These are phyloP conservation scores for Drosophila melanogaster DNA, from an alignment of 1,140 invertebrate species.

Conservation along the genomic window DNA sequence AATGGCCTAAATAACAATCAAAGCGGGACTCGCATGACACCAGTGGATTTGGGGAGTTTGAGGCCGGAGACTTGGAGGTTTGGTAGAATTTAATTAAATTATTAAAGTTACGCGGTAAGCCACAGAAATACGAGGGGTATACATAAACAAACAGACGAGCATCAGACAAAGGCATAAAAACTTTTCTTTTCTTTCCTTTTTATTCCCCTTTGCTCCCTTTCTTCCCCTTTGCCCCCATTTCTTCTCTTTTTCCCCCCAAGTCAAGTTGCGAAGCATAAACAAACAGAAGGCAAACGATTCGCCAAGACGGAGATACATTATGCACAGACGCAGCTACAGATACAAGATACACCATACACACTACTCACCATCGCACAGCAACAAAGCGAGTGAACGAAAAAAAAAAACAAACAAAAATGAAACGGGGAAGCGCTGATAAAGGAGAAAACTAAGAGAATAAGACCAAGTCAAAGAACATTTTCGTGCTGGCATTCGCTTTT, in stretches of 20 bases:
- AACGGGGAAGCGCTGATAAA: constrained; percentile 23
- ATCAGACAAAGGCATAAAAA: constrained; percentile 75
- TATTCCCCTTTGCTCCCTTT: not conserved
- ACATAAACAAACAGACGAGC: constrained; percentile 63
- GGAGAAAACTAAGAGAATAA: constrained; percentile 36
- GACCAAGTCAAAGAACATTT: constrained; percentile 45
- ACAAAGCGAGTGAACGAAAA: constrained; percentile 20
- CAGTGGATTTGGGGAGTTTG: constrained; percentile 6
- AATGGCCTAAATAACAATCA: constrained; percentile 78
- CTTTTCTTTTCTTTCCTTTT: constrained; percentile 46
- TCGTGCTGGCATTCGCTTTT: constrained; percentile 55
- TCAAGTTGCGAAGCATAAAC: constrained; percentile 66
- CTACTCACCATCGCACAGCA: not conserved
- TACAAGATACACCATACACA: constrained; percentile 37
- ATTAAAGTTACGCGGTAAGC: constrained; percentile 77
- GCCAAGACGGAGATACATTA: constrained; percentile 70
- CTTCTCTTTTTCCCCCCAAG: constrained; percentile 25
- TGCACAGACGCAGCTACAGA: constrained; percentile 66
- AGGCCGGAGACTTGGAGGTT: not conserved
- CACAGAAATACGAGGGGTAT: constrained; percentile 31
- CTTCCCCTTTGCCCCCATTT: not conserved
- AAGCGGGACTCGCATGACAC: constrained; percentile 41
- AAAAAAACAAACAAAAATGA: constrained; percentile 42
- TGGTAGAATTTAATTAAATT: constrained; percentile 77
- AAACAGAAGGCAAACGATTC: constrained; percentile 63